These are phyloP conservation scores for Delichon dasypus DNA, from an alignment of 2,797 vertebrate genomes.

Conservation along the genomic window DNA sequence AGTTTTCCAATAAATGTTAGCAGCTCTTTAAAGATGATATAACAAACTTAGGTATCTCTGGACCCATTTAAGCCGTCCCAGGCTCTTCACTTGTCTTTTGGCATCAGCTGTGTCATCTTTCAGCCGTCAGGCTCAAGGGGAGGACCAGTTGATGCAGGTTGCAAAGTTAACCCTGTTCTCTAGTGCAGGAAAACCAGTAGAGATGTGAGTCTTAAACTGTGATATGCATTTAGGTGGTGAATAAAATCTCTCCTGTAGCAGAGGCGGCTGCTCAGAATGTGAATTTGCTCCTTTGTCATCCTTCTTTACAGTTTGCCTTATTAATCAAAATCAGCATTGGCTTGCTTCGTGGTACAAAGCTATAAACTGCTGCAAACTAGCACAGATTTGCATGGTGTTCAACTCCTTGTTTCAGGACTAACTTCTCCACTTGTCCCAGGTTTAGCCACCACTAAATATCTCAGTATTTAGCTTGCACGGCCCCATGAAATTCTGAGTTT, in stretches of 20 bases:
- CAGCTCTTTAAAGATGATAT: neutral
- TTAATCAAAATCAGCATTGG: neutral
- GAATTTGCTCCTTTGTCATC: neutral
- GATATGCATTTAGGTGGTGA: neutral
- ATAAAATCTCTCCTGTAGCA: neutral
- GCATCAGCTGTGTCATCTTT: neutral
- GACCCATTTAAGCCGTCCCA: neutral
- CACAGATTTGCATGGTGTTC: conserved; percentile 17
- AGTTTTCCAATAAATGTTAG: neutral
- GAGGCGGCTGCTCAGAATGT: neutral
- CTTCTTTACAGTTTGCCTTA: neutral
- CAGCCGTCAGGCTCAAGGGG: neutral
- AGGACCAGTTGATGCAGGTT: neutral
- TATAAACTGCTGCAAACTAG: neutral
- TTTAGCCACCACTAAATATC: conserved; percentile 7
- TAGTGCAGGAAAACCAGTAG: neutral
- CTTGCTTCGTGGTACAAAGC: neutral
- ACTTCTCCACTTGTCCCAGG: neutral
- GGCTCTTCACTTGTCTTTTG: neutral
- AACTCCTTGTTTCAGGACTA: neutral
- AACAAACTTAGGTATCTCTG: neutral
- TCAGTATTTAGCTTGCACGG: neutral
- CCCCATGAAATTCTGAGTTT: neutral
- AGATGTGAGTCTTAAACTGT: neutral
- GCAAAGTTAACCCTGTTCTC: neutral